A percentile compares a stretch with the other conserved stretches of the same genome.
These are phyloP conservation scores for Oreochromis spilurus DNA, from an alignment of 2,113 vertebrate species.

Conservation along the genomic window DNA sequence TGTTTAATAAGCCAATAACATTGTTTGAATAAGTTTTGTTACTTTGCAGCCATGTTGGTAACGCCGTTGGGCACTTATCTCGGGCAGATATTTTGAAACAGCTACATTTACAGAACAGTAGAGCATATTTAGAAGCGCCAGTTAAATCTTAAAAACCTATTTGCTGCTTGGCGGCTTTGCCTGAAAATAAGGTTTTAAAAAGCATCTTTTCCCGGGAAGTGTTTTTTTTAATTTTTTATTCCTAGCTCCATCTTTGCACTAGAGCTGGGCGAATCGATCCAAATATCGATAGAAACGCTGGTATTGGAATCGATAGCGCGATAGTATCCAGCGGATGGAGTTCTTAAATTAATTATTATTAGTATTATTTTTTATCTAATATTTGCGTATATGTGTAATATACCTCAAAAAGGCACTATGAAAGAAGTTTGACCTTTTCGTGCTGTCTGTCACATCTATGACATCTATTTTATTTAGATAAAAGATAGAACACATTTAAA, in stretches of 20 bases:
- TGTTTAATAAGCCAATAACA: not conserved
- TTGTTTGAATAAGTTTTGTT: not conserved
- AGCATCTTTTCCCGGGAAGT: not conserved
- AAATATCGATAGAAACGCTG: too few relatives aligned
- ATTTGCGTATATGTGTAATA: too few relatives aligned
- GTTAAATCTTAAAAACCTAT: not conserved
- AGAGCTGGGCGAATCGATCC: too few relatives aligned
- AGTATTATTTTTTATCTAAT: too few relatives aligned
- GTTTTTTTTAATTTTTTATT: rapidly evolving
- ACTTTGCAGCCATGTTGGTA: not conserved
- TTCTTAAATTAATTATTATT: too few relatives aligned
- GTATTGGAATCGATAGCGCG: too few relatives aligned
- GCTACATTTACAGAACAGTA: not conserved
- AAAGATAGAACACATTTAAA: too few relatives aligned
- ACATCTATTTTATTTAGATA: too few relatives aligned
- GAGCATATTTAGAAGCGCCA: not conserved
- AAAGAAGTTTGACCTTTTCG: too few relatives aligned
- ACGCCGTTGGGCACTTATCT: not conserved
- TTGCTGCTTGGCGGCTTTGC: not conserved
- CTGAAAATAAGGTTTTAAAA: not conserved
- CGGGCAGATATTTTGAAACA: not conserved
- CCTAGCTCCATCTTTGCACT: not conserved
- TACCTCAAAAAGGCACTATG: too few relatives aligned
- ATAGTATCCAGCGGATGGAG: too few relatives aligned
- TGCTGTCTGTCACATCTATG: too few relatives aligned